Evolutionary conservation across 2,888 invertebrate species (phyloP), one percentile per base, ranked within the genome.

Genomic region (Drosophila hamatofila): DNA sequence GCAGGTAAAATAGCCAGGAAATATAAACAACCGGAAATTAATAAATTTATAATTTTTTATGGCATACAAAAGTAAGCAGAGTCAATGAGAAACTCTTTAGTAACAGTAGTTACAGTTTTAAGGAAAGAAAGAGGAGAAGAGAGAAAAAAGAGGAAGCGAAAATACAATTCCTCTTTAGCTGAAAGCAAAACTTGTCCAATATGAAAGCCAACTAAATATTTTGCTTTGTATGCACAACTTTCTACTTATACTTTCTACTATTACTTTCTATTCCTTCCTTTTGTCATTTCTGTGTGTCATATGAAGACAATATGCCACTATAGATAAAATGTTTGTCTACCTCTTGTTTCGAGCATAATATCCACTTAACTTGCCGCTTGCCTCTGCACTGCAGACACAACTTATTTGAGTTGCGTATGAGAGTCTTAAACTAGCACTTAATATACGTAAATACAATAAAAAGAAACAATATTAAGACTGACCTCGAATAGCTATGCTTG

Each of bases 361-460:
- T 62, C 18, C 62, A 65, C 54, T 39, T 52, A 54, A 27, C 18
- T 5, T 16, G n/a, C 21, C n/a, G 1, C 25, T 1, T 16, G 16
- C 30, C 44, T 37, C 33, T 51, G 58, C 64, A 54, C 55, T 39
- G 72, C 57, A 58, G 58, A 30, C 49, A 46, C 44, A 46, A 48
- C 9, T 51, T 73, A 51, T 49, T 68, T 27, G 54, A 55, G 27
- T 44, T 51, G n/a, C 51, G 51, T n/a, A 5, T 33, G 37, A 35
- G 37, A 35, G 65, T 72, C 69, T 72, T 73, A 56, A 81, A 79
- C 72, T 67, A 54, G 62, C 55, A 18, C 68, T 76, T 72, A 70
- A 81, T 87, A 81, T 76, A 87, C 77, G 70, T 63, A 81, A 84
- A 84, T 72, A 62, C 57, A 66, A 51, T 59, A 49, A 41, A 59